phyloP scores from a whole-genome alignment of 2,888 invertebrate genomes.

The Zaprionus lineosus region DNA sequence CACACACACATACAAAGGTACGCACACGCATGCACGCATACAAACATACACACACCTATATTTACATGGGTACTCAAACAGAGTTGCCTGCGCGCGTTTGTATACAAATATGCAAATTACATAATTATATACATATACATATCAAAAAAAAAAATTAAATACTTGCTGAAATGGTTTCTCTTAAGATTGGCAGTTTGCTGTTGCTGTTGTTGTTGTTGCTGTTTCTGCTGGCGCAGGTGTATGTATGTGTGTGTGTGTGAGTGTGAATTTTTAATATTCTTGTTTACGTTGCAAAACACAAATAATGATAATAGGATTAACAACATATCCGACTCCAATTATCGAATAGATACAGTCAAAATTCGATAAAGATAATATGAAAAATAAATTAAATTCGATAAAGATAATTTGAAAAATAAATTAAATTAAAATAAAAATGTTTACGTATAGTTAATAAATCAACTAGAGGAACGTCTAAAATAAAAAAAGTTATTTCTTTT shows the following conservation, averaged over 20 bases:
- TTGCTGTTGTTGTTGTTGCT: no score
- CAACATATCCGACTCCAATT: no score
- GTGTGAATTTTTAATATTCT: conserved; percentile 11
- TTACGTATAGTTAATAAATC: background rate
- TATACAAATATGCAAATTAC: conserved; percentile 48
- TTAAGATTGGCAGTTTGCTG: conserved; percentile 32
- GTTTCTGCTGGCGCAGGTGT: no score
- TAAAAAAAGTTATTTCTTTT: no score
- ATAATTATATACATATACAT: conserved; percentile 6
- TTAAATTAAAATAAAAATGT: no score
- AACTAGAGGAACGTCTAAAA: background rate
- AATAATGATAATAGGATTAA: conserved; percentile 1
- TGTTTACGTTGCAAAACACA: background rate
- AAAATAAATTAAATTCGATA: no score
- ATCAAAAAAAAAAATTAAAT: conserved; percentile 41
- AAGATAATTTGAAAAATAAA: no score
- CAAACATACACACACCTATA: conserved; percentile 1
- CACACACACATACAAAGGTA: background rate
- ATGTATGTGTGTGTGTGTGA: no score
- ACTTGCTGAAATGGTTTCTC: conserved; percentile 55
- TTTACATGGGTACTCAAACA: conserved; percentile 15
- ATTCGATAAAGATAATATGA: no score
- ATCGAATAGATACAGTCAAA: no score
- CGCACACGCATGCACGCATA: background rate
- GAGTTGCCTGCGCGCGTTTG: conserved; percentile 51